These are phyloP conservation scores for Bostrychus sinensis DNA, from an alignment of 2,113 vertebrate species.

Conservation along the genomic window DNA sequence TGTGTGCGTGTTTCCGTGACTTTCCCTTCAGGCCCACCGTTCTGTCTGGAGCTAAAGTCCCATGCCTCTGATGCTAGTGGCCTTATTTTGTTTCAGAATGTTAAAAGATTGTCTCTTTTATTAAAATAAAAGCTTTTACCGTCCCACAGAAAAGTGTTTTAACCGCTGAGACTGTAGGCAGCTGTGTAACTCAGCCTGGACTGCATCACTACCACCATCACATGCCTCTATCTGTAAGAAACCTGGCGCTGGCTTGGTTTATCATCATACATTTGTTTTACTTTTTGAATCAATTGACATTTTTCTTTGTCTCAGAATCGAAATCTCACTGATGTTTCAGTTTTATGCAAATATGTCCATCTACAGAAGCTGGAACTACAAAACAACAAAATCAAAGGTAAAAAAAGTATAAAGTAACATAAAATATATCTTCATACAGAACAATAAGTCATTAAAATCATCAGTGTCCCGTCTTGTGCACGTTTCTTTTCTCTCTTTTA, in stretches of 20 bases:
- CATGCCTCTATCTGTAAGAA: slow-evolving; percentile 84
- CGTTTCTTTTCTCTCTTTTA: slow-evolving; percentile 67
- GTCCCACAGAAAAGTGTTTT: slow-evolving; percentile 78
- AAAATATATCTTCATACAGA: background rate
- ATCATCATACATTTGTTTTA: too few relatives aligned
- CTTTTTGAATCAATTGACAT: background rate
- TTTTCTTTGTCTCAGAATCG: slow-evolving; percentile 71
- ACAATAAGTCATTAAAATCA: background rate
- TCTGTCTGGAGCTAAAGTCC: too few relatives aligned
- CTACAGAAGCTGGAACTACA: slow-evolving; percentile 91
- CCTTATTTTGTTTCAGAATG: too few relatives aligned
- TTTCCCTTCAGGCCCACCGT: too few relatives aligned
- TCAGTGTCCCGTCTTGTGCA: background rate
- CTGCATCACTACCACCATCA: slow-evolving; percentile 80
- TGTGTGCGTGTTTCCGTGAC: too few relatives aligned
- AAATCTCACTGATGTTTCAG: slow-evolving; percentile 79
- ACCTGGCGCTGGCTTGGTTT: too few relatives aligned
- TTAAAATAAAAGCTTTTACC: background rate
- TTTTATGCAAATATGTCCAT: slow-evolving; percentile 85
- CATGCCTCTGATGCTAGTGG: too few relatives aligned
- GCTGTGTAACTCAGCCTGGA: slow-evolving; percentile 78
- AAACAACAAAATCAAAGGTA: slow-evolving; percentile 91
- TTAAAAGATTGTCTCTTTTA: background rate
- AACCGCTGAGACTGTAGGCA: slow-evolving; percentile 72
- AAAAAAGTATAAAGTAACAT: too few relatives aligned